phyloP scores from a whole-genome alignment of 1,140 invertebrate species.

The Pachypsylla venusta region DNA sequence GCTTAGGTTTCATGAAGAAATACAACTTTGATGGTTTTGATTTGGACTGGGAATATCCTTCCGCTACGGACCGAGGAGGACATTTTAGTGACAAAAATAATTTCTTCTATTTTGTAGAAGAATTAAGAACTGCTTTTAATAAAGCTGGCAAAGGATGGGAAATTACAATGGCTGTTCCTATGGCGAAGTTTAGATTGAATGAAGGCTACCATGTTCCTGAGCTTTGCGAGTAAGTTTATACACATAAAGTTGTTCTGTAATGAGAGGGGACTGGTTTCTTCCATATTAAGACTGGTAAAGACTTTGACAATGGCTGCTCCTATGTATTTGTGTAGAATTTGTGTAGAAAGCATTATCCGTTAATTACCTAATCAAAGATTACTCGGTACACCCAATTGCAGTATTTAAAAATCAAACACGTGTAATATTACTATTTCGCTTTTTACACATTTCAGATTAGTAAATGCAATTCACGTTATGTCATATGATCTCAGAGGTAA shows the following conservation, averaged over 20 bases:
- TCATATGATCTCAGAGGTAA: constrained; percentile 81
- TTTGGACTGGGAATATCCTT: constrained; percentile 76
- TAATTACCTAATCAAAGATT: not conserved
- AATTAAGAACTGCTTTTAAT: constrained; percentile 60
- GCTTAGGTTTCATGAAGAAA: constrained; percentile 50
- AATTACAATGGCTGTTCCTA: constrained; percentile 70
- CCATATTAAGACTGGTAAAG: no score
- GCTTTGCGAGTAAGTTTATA: constrained; percentile 65
- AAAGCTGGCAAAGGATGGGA: constrained; percentile 59
- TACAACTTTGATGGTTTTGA: constrained; percentile 71
- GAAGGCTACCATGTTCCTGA: constrained; percentile 80
- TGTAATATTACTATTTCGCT: not conserved
- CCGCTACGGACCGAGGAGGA: constrained; percentile 68
- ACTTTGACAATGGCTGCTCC: no score
- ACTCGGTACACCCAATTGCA: not conserved
- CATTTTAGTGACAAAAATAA: constrained; percentile 65
- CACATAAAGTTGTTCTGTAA: no score
- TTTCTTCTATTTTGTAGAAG: constrained; percentile 69
- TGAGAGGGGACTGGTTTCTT: no score
- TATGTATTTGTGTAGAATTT: no score
- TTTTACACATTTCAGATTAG: constrained; percentile 20
- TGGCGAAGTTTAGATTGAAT: constrained; percentile 67
- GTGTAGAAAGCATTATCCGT: no score
- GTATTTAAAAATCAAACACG: not conserved
- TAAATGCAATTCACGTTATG: constrained; percentile 79